Percentiles rank a stretch among this genome's conserved stretches.
These are phyloP conservation scores for Lepus americanus DNA, from an alignment of 2,113 vertebrate species.

Conservation along the genomic window DNA sequence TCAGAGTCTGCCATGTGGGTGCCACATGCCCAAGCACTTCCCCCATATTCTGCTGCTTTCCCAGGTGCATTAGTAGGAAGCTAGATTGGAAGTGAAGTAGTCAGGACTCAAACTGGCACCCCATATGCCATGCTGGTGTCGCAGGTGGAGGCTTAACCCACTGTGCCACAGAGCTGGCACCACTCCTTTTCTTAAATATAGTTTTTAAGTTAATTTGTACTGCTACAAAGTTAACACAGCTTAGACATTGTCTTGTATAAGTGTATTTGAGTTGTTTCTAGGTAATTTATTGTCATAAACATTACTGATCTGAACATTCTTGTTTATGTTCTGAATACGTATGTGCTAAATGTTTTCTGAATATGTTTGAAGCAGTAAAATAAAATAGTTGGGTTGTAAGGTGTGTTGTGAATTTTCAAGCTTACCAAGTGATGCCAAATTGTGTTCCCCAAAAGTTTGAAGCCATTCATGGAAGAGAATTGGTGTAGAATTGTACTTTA, in stretches of 20 bases:
- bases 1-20: no score
- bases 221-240: background rate
- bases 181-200: background rate
- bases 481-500: background rate
- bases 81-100: no score
- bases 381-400: slow-evolving; percentile 43
- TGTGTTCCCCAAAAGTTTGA: background rate
- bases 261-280: slow-evolving; percentile 30
- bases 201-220: slow-evolving; percentile 9
- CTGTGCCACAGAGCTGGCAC: background rate
- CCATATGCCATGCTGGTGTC: no score
- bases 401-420: slow-evolving; percentile 39
- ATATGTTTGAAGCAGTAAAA: background rate
- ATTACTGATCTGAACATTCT: slow-evolving; percentile 6
- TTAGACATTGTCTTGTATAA: background rate
- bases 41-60: no score
- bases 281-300: background rate
- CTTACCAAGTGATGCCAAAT: slow-evolving; percentile 2
- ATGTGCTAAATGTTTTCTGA: slow-evolving; percentile 1
- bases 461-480: background rate
- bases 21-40: no score
- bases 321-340: background rate
- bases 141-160: no score
- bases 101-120: no score
- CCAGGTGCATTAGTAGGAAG: no score